These are phyloP conservation scores for Clivina fossor DNA, from an alignment of 2,888 invertebrate species.

Conservation along the genomic window DNA sequence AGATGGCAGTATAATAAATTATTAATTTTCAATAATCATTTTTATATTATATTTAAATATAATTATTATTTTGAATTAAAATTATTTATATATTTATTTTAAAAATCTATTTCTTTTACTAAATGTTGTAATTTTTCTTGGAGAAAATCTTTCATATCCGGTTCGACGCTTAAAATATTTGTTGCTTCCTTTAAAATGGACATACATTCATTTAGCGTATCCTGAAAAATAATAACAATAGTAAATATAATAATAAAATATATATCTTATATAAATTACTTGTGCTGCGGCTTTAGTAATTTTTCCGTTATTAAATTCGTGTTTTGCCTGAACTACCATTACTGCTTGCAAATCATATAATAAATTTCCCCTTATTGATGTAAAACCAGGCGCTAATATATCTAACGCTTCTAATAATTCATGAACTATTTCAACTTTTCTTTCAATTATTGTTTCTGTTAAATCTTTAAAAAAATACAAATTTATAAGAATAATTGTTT, in stretches of 20 bases:
- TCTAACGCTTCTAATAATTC: slow-evolving; percentile 67
- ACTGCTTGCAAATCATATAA: slow-evolving; percentile 67
- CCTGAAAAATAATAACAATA: slow-evolving; percentile 50
- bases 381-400: slow-evolving; percentile 65
- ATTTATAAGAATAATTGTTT: slow-evolving; percentile 2
- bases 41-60: slow-evolving; percentile 10
- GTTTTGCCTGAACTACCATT: slow-evolving; percentile 61
- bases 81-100: slow-evolving; percentile 16
- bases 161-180: slow-evolving; percentile 62
- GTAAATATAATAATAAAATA: slow-evolving; percentile 15
- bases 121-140: slow-evolving; percentile 50
- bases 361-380: slow-evolving; percentile 64
- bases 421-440: slow-evolving; percentile 67
- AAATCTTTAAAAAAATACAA: slow-evolving; percentile 55
- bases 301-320: slow-evolving; percentile 57
- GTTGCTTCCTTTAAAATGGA: slow-evolving; percentile 61
- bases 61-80: slow-evolving; percentile 12
- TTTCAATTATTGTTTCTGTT: slow-evolving; percentile 56
- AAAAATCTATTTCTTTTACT: slow-evolving; percentile 26
- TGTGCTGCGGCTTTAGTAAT: slow-evolving; percentile 59
- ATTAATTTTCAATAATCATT: slow-evolving; percentile 14
- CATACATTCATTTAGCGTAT: slow-evolving; percentile 60
- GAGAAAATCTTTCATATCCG: slow-evolving; percentile 59
- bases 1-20: slow-evolving; percentile 20
- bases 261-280: slow-evolving; percentile 48